Conservation (phyloP, 2,797 vertebrate species). For the Liparis tanakae region DNA sequence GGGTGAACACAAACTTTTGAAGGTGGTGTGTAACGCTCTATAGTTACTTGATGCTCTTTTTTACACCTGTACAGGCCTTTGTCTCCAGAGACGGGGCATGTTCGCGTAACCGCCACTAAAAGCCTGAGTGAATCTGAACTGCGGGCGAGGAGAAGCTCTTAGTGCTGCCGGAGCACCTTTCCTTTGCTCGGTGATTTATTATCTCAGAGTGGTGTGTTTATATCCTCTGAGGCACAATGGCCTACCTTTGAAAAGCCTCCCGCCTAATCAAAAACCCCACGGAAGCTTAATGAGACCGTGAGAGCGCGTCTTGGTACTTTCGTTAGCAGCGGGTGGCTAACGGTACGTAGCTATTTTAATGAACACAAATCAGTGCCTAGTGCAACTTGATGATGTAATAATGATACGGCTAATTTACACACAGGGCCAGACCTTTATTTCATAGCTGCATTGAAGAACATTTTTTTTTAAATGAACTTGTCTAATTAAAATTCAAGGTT, state of each 20-base stretch:
- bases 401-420: neutral
- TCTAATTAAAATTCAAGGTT: too few species aligned
- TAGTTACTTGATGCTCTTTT: constrained; percentile 4
- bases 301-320: constrained; percentile 3
- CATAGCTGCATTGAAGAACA: neutral
- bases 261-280: constrained; percentile 17
- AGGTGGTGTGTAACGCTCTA: too few species aligned
- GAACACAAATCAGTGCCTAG: neutral
- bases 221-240: constrained; percentile 36
- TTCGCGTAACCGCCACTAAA: neutral
- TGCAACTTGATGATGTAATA: neutral
- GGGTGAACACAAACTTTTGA: too few species aligned
- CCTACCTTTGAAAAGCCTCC: constrained; percentile 42
- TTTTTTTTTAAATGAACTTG: constrained; percentile 9
- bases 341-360: constrained; percentile 14
- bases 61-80: neutral
- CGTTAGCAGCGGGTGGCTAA: neutral
- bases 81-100: neutral
- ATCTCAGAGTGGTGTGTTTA: constrained; percentile 54
- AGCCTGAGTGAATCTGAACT: neutral
- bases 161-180: constrained; percentile 22
- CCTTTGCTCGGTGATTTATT: constrained; percentile 54
- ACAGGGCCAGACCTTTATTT: neutral
- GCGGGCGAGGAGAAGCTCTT: neutral
- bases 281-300: constrained; percentile 1